Percentiles rank a stretch among this genome's conserved stretches.
phyloP scores from a whole-genome alignment of 2,113 vertebrate genomes.

The Onychostruthus taczanowskii region DNA sequence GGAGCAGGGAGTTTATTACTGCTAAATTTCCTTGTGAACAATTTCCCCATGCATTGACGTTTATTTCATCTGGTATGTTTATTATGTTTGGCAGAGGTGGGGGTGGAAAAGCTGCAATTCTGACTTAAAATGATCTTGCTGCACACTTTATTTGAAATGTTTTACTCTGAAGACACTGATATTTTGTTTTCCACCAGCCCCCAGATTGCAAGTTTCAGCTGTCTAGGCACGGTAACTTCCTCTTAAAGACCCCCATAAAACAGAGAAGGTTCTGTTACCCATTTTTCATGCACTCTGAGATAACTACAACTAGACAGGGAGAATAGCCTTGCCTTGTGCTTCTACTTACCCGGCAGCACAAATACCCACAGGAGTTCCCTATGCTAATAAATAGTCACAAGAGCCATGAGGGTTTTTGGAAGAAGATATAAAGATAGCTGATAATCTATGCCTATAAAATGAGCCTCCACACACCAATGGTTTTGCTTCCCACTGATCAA shows the following conservation, averaged over 20 bases:
- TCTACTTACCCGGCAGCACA: background rate
- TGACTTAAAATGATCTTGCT: background rate
- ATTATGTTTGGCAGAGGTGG: background rate
- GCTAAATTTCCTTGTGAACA: background rate
- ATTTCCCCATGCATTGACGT: background rate
- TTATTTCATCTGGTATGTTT: background rate
- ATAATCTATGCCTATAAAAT: background rate
- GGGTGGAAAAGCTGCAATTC: background rate
- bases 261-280: background rate
- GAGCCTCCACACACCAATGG: background rate
- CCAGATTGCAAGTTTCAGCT: background rate
- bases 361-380: background rate
- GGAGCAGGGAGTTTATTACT: background rate
- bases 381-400: background rate
- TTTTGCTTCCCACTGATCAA: slow-evolving; percentile 8
- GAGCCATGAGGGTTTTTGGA: background rate
- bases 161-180: background rate
- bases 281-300: background rate
- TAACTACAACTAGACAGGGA: background rate
- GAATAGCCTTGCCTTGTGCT: background rate
- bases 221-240: background rate
- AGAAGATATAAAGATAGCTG: background rate
- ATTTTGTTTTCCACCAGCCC: background rate
- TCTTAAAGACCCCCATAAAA: background rate
- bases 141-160: background rate